These are phyloP conservation scores for Saturnia pavonia DNA, from an alignment of 2,888 invertebrate species.

Conservation along the genomic window DNA sequence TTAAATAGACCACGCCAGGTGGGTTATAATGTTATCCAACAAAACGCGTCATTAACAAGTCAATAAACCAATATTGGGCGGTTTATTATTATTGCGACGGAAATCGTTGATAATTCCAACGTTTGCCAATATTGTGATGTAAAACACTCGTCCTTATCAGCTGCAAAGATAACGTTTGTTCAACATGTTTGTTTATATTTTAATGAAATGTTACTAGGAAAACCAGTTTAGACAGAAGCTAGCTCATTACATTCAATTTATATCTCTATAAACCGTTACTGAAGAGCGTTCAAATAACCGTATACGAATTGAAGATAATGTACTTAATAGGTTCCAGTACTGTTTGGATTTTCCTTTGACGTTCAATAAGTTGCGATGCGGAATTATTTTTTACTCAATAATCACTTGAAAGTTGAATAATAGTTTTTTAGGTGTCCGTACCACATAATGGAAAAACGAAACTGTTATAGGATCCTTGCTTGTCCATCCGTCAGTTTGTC, in stretches of 20 bases:
- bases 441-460: too few relatives aligned
- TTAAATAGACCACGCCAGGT: background rate
- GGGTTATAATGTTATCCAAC: background rate
- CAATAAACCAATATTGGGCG: background rate
- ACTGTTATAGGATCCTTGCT: too few relatives aligned
- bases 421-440: too few relatives aligned
- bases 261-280: background rate
- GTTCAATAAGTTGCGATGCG: background rate
- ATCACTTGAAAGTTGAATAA: too few relatives aligned
- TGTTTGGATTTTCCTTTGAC: background rate
- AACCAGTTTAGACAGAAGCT: background rate
- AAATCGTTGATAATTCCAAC: background rate
- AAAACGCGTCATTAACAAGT: background rate
- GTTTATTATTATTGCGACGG: background rate
- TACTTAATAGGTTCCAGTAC: background rate
- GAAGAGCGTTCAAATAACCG: background rate
- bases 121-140: background rate
- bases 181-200: background rate
- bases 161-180: background rate
- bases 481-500: too few relatives aligned
- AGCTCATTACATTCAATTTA: background rate
- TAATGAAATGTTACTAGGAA: background rate
- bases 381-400: background rate
- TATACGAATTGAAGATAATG: background rate
- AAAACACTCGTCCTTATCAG: constrained; percentile 1